phyloP scores from a whole-genome alignment of 2,797 vertebrate species.

The Buceros bicornis region DNA sequence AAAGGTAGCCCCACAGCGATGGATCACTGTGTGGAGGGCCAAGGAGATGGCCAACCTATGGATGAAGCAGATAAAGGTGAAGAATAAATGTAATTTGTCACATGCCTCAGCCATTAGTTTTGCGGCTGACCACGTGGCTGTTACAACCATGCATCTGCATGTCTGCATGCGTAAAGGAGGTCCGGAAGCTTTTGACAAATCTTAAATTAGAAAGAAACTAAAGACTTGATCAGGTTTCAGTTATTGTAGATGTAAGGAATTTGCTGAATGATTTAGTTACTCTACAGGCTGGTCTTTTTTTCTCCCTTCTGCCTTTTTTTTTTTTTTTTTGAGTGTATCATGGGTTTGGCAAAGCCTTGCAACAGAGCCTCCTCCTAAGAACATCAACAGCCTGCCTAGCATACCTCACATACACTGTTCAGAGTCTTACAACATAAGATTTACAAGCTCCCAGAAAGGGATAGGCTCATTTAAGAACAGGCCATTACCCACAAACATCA shows the following conservation, averaged over 20 bases:
- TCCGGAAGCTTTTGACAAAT: background rate
- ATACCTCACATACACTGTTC: background rate
- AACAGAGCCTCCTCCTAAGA: background rate
- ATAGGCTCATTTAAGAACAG: constrained; percentile 22
- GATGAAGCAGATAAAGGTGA: constrained; percentile 13
- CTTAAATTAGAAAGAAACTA: background rate
- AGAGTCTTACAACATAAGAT: background rate
- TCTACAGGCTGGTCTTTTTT: background rate
- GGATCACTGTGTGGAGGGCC: background rate
- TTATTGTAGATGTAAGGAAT: background rate
- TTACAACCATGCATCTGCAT: background rate
- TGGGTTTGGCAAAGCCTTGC: background rate
- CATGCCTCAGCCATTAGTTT: background rate
- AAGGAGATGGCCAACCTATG: background rate
- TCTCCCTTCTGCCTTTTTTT: accelerated
- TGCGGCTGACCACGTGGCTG: background rate
- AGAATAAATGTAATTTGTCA: constrained; percentile 6
- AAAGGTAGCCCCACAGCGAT: background rate
- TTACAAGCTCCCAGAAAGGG: constrained; percentile 18
- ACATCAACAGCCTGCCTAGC: background rate
- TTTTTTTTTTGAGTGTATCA: no score
- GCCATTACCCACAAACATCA: constrained; percentile 3
- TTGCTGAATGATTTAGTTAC: background rate
- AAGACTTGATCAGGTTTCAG: background rate
- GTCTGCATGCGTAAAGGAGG: background rate